Percentiles rank a stretch among this genome's conserved stretches.
These are phyloP conservation scores for Lochmaea capreae DNA, from an alignment of 2,888 invertebrate genomes.

Conservation along the genomic window DNA sequence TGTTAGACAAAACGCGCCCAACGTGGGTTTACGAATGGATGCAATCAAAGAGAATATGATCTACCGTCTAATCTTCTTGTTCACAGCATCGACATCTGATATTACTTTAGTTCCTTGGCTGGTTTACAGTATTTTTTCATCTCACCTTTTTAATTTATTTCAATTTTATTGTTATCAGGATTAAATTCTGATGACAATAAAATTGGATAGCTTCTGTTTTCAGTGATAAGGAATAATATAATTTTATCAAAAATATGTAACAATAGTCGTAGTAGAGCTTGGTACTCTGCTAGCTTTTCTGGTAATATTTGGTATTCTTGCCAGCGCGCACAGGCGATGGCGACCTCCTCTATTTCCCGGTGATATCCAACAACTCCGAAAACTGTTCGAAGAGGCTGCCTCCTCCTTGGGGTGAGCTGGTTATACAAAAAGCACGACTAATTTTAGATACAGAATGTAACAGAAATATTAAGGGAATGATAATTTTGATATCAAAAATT, in stretches of 20 bases:
- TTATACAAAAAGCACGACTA: conserved; percentile 35
- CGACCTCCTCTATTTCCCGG: conserved; percentile 84
- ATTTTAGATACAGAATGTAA: conserved; percentile 14
- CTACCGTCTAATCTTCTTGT: too few relatives aligned
- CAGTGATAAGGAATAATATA: neutral
- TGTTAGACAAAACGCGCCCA: too few relatives aligned
- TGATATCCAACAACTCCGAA: conserved; percentile 81
- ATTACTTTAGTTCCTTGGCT: too few relatives aligned
- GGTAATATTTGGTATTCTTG: conserved; percentile 47
- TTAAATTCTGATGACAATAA: neutral
- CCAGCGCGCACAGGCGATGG: conserved; percentile 84
- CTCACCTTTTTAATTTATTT: too few relatives aligned
- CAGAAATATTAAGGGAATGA: neutral
- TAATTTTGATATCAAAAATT: neutral
- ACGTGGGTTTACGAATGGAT: too few relatives aligned
- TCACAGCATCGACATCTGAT: too few relatives aligned
- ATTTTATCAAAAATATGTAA: conserved; percentile 3
- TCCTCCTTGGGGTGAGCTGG: conserved; percentile 60
- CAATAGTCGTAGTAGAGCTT: conserved; percentile 14
- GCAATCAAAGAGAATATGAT: too few relatives aligned
- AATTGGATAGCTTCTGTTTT: neutral
- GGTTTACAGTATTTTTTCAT: too few relatives aligned
- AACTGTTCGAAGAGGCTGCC: conserved; percentile 81
- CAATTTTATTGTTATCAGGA: too few relatives aligned
- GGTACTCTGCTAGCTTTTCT: conserved; percentile 7